phyloP scores from a whole-genome alignment of 2,113 vertebrate species.

The Syngnathoides biaculeatus region DNA sequence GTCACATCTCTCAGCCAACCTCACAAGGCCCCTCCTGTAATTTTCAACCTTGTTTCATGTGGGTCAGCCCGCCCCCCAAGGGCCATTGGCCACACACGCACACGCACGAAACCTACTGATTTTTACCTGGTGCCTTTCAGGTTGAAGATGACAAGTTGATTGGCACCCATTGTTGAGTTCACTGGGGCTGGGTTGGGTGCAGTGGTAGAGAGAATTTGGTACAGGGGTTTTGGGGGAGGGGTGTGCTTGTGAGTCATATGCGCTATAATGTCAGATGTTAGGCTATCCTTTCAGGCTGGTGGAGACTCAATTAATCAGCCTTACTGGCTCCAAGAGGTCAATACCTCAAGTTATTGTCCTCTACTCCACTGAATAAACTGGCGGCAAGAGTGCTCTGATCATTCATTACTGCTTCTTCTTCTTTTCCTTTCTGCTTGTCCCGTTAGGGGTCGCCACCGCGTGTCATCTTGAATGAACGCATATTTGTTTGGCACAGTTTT shows the following conservation, averaged over 20 bases:
- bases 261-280: constrained; percentile 47
- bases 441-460: too few relatives aligned
- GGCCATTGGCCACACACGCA: constrained; percentile 27
- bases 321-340: constrained; percentile 1
- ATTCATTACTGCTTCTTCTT: too few relatives aligned
- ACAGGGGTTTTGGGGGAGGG: not conserved
- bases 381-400: not conserved
- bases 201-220: not conserved
- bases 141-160: constrained; percentile 41
- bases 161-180: constrained; percentile 37
- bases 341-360: not conserved
- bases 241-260: constrained; percentile 35
- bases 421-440: too few relatives aligned
- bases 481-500: too few relatives aligned
- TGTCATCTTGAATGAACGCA: too few relatives aligned
- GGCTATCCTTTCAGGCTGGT: not conserved
- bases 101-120: constrained; percentile 28
- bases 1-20: constrained; percentile 28
- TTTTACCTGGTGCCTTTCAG: constrained; percentile 26
- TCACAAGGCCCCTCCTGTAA: constrained; percentile 44
- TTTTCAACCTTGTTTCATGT: constrained; percentile 53
- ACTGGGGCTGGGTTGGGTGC: constrained; percentile 21
- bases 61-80: not conserved
- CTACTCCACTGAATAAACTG: not conserved
- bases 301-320: constrained; percentile 11